Evolutionary conservation across 2,113 vertebrate species (phyloP).

Genomic region (Vanacampus margaritifer): DNA sequence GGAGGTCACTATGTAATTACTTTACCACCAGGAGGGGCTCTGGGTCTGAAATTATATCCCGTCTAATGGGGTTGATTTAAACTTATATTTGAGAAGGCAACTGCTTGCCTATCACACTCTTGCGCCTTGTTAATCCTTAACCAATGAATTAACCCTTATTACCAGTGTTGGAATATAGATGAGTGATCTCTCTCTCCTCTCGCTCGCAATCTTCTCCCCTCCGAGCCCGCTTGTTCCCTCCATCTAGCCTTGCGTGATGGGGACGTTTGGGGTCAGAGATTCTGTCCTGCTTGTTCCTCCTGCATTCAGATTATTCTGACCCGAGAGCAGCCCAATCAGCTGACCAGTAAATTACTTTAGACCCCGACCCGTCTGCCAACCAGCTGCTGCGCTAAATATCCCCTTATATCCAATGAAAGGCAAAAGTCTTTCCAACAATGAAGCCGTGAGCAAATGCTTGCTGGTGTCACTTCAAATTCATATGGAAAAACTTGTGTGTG

Average conservation of each 20-base stretch:
- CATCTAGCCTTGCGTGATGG: constrained; percentile 80
- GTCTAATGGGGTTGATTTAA: constrained; percentile 94
- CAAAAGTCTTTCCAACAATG: constrained; percentile 34
- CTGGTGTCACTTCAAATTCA: constrained; percentile 40
- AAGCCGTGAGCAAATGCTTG: constrained; percentile 35
- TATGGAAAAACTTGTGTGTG: constrained; percentile 1
- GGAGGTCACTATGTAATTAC: constrained; percentile 47
- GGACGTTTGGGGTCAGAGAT: constrained; percentile 91
- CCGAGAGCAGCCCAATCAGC: constrained; percentile 74
- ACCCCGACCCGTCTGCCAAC: constrained; percentile 30
- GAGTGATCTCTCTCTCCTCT: constrained; percentile 51
- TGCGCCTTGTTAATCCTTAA: constrained; percentile 95
- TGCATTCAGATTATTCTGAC: constrained; percentile 89
- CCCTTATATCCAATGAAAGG: constrained; percentile 33
- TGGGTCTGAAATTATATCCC: constrained; percentile 64
- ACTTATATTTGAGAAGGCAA: constrained; percentile 88
- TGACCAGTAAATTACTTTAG: constrained; percentile 60
- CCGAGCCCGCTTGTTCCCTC: constrained; percentile 58
- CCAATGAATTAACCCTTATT: constrained; percentile 98
- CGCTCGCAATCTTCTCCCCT: constrained; percentile 31
- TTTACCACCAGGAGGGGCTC: constrained; percentile 52
- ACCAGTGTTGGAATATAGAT: constrained; percentile 90
- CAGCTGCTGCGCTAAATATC: constrained; percentile 59
- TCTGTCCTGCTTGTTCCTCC: constrained; percentile 88
- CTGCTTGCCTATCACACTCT: constrained; percentile 93